Base-by-base conservation (phyloP, 2,888 invertebrate genomes). In the Cephus sareptanus region DNA sequence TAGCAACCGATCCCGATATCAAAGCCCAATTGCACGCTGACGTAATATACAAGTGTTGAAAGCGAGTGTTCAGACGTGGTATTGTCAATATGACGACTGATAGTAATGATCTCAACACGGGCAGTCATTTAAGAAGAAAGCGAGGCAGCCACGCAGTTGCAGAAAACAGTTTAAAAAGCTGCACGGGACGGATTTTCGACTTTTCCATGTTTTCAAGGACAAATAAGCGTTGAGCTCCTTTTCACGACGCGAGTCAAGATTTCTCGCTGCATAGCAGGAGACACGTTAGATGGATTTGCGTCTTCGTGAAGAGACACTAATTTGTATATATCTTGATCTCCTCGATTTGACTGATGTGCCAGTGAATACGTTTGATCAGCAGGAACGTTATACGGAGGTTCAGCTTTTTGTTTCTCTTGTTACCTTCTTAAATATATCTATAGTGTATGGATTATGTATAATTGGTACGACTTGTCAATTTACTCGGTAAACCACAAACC, bases 401-500 rank as follows among this genome's bases (percentile, higher is more conserved):
- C 9, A 2, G 23, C 23, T 56, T 56, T 56, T 56, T 9, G 56
- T 23, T 56, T 56, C 23, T 56, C 23, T 56, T 56, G 23, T 56
- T 56, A 56, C 9, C 23, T 56, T 23, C 6, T 56, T 23, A 56
- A 56, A 56, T 23, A 23, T 56, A 56, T 23, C 56, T 56, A 56
- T 23, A 56, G 23, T 23, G 56, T 23, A 23, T 23, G 56, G 2
- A 23, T 23, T 56, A 56, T 56, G 56, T 56, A 56, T 56, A 71
- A 71, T 71, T 30, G 71, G 34, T 71, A 71, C 33, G 71, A 71
- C 35, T 76, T 76, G 77, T 75, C 74, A 79, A 76, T 79, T 91
- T 92, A 96, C 92, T 96, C 96, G 81, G 96, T 94, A 92, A 96
- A 96, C 95, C 96, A 96, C 82, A 96, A 93, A 88, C 95, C 94